Conservation (phyloP, 2,113 vertebrate genomes). For the Coryphaenoides rupestris region DNA sequence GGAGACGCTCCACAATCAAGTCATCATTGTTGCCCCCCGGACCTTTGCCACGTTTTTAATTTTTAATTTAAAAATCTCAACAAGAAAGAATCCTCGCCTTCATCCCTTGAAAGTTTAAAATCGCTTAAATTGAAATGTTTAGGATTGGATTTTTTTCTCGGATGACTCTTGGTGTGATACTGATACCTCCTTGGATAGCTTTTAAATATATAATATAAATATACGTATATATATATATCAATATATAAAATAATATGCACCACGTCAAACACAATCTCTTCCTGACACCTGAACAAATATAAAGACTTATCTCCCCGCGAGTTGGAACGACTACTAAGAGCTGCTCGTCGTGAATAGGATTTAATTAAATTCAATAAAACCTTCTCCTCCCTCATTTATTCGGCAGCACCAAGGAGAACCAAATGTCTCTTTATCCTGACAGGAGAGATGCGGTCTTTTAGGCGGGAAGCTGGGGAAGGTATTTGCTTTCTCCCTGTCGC, state of each 20-base stretch:
- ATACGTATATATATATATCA: no score
- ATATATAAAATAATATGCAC: no score
- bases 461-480: no score
- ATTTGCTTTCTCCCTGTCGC: no score
- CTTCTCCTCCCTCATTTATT: neutral
- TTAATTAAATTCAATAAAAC: neutral
- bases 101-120: conserved; percentile 44
- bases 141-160: neutral
- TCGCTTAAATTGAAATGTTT: conserved; percentile 37
- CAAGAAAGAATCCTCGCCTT: neutral
- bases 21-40: conserved; percentile 48
- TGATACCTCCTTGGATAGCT: conserved; percentile 1
- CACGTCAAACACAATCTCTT: conserved; percentile 13
- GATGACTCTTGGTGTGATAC: conserved; percentile 12
- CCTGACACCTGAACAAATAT: no score
- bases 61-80: conserved; percentile 35
- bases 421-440: no score
- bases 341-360: no score
- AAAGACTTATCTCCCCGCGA: conserved; percentile 8
- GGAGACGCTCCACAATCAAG: conserved; percentile 56
- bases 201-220: no score
- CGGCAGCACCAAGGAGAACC: neutral
- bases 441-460: no score
- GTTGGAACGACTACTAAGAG: neutral
- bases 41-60: no score